A percentile compares a stretch with the other conserved stretches of the same genome.
These are phyloP conservation scores for Idaea dimidiata DNA, from an alignment of 2,888 invertebrate species.

Conservation along the genomic window DNA sequence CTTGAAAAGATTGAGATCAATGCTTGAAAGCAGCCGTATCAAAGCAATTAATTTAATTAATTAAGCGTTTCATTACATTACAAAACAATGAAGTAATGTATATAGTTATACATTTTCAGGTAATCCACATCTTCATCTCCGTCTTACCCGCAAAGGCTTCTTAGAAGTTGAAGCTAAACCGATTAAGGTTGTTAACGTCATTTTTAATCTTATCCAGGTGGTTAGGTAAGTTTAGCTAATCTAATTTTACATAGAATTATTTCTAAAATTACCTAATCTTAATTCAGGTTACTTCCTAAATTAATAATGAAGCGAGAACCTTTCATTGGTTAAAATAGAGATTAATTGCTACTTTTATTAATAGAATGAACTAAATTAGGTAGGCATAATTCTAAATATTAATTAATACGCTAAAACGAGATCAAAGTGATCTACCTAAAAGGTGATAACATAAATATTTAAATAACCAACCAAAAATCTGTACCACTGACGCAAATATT, in stretches of 20 bases:
- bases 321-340: no score
- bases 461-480: background rate
- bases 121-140: background rate
- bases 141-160: background rate
- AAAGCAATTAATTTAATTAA: background rate
- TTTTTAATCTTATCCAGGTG: background rate
- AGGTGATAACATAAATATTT: background rate
- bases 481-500: background rate
- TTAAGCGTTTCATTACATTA: background rate
- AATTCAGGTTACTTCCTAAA: no score
- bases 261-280: background rate
- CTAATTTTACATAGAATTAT: background rate
- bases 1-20: no score
- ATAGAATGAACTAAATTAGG: no score
- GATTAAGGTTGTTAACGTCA: background rate
- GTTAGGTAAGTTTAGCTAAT: background rate
- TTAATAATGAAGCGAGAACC: no score
- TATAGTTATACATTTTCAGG: background rate
- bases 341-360: no score
- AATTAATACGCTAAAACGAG: no score
- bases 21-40: background rate
- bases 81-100: background rate
- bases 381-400: no score
- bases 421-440: no score
- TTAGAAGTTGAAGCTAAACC: background rate